These are phyloP conservation scores for Axis porcinus DNA, from an alignment of 2,113 vertebrate species.

Conservation along the genomic window DNA sequence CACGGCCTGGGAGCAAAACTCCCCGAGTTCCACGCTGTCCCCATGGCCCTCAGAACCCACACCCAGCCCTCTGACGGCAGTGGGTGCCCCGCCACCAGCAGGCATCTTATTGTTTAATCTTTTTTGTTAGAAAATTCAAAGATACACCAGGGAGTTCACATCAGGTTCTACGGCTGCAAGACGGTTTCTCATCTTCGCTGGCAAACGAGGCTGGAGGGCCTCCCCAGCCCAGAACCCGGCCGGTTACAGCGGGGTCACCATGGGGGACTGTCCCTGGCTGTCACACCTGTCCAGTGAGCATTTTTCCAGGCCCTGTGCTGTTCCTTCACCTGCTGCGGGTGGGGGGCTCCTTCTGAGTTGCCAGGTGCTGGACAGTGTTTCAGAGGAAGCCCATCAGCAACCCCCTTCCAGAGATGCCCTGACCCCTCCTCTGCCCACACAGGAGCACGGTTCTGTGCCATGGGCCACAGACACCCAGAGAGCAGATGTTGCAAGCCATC, in stretches of 20 bases:
- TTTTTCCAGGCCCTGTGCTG: neutral
- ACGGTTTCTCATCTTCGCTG: fast-evolving
- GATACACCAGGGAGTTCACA: neutral
- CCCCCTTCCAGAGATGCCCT: neutral
- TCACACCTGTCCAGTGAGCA: neutral
- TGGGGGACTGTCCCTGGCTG: neutral
- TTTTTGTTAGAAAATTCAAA: neutral
- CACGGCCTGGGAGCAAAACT: neutral
- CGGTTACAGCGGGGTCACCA: neutral
- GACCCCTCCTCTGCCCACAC: neutral
- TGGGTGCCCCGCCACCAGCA: neutral
- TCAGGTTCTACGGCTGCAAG: neutral
- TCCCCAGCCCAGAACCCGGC: neutral
- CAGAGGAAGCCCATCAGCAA: neutral
- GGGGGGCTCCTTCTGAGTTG: neutral
- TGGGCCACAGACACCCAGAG: neutral
- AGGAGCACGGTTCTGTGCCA: neutral
- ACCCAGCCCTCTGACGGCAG: neutral
- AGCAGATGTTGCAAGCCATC: neutral
- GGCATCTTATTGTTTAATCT: neutral
- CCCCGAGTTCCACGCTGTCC: fast-evolving
- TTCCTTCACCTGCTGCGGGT: neutral
- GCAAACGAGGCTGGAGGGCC: fast-evolving
- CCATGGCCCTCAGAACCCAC: neutral
- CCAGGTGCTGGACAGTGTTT: neutral